Conservation (phyloP, 1,140 invertebrate genomes). For the Zaprionus africanus region DNA sequence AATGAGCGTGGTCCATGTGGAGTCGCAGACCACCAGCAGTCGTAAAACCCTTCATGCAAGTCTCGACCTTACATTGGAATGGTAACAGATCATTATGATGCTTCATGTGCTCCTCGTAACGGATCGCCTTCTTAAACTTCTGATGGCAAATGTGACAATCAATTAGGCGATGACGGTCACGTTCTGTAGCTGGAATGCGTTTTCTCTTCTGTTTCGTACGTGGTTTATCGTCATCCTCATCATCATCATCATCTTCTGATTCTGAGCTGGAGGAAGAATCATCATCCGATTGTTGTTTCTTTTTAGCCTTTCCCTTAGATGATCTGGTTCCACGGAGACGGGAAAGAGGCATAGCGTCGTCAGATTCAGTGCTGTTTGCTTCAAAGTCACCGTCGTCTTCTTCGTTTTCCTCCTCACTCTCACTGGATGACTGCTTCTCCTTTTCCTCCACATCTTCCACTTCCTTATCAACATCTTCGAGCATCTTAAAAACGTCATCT, state of each 20-base stretch:
- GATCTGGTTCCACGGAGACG: slow-evolving; percentile 45
- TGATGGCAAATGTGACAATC: slow-evolving; percentile 82
- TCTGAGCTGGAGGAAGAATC: slow-evolving; percentile 50
- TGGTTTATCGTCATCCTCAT: slow-evolving; percentile 36
- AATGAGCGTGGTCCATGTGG: slow-evolving; percentile 76
- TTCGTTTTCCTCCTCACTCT: slow-evolving; percentile 59
- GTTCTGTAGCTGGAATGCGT: slow-evolving; percentile 60
- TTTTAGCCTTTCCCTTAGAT: slow-evolving; percentile 42
- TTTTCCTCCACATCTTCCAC: slow-evolving; percentile 63
- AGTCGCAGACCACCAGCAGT: slow-evolving; percentile 73
- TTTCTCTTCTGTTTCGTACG: slow-evolving; percentile 65
- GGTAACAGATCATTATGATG: slow-evolving; percentile 78
- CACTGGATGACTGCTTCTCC: slow-evolving; percentile 45
- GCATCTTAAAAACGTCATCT: slow-evolving; percentile 80
- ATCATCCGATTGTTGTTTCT: slow-evolving; percentile 19
- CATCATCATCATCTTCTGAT: slow-evolving; percentile 46
- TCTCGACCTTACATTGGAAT: slow-evolving; percentile 75
- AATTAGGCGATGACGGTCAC: slow-evolving; percentile 64
- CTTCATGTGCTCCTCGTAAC: slow-evolving; percentile 80
- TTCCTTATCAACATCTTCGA: slow-evolving; percentile 76
- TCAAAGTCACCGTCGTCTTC: slow-evolving; percentile 53
- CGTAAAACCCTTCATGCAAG: slow-evolving; percentile 75
- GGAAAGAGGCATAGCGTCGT: slow-evolving; percentile 66
- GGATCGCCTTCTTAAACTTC: slow-evolving; percentile 76
- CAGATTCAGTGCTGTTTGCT: slow-evolving; percentile 67